Evolutionary conservation across 2,113 vertebrate genomes (phyloP).

Genomic region (Hassar affinis): DNA sequence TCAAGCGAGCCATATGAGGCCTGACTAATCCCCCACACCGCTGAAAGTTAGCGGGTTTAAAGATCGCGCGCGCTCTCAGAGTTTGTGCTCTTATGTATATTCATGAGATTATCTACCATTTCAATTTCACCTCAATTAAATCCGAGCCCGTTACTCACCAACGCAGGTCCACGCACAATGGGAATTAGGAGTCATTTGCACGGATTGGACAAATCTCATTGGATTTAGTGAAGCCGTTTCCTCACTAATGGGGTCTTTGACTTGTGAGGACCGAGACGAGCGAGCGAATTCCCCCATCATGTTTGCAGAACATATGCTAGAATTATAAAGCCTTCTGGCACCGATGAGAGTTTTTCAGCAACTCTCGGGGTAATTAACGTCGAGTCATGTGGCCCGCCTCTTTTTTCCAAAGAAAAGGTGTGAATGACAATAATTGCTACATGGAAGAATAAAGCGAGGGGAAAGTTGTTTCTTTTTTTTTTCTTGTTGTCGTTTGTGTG

Average conservation of each 20-base stretch:
- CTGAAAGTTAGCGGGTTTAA: slow-evolving; percentile 37
- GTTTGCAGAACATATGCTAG: slow-evolving; percentile 68
- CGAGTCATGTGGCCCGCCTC: slow-evolving; percentile 63
- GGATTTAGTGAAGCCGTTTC: slow-evolving; percentile 67
- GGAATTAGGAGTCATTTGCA: slow-evolving; percentile 63
- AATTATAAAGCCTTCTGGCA: slow-evolving; percentile 63
- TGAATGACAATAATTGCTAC: slow-evolving; percentile 71
- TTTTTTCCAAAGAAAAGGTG: slow-evolving; percentile 48
- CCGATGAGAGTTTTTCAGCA: slow-evolving; percentile 61
- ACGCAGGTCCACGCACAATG: slow-evolving; percentile 48
- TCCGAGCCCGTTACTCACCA: slow-evolving; percentile 51
- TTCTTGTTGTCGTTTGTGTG: slow-evolving; percentile 36
- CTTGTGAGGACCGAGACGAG: slow-evolving; percentile 69
- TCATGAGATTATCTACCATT: slow-evolving; percentile 57
- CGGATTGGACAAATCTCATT: slow-evolving; percentile 66
- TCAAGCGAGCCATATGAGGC: background rate
- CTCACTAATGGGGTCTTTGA: slow-evolving; percentile 71
- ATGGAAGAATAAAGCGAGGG: slow-evolving; percentile 62
- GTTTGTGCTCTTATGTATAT: slow-evolving; percentile 45
- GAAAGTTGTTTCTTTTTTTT: slow-evolving; percentile 67
- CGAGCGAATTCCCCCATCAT: slow-evolving; percentile 61
- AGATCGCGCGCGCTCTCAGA: background rate
- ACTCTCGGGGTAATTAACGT: slow-evolving; percentile 70
- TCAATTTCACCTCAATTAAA: slow-evolving; percentile 59
- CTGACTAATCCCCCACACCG: slow-evolving; percentile 25